Base-by-base conservation (phyloP, 2,113 vertebrate species). In the Orycteropus afer region DNA sequence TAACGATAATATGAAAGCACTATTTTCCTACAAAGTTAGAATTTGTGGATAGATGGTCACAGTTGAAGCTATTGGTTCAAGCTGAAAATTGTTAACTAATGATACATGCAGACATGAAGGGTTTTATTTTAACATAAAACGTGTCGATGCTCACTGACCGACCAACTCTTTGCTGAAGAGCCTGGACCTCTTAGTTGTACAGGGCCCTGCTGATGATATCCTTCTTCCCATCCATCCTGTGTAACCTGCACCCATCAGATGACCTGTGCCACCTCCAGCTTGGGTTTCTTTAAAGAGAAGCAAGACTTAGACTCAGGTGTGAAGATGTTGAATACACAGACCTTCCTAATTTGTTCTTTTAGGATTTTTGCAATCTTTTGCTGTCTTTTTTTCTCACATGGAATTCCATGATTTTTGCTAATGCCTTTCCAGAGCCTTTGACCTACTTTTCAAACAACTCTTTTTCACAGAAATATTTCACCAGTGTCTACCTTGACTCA, bases 381-480 rank as follows among this genome's bases (percentile, higher is more conserved):
- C 40, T 22, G 9, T 89, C 81, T 89, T n/a, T 87, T 34, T 40
- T 90, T 76, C 61, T 78, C 47, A 37, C 23, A 7, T 22, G 3
- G 34, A 77, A 74, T 84, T 87, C 45, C 86, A 8, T 34, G 42
- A 5, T 32, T 47, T 91, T 86, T 77, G 25, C 74, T 49, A 32
- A 88, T 82, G 53, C 0, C 15, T 93, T 93, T 73, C 47, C 17
- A 61, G 76, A 74, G 47, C 22, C 23, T 53, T 86, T 2, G 18
- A 49, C 55, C 85, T 83, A 65, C 37, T 91, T 95, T 95, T n/a
- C 37, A 74, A 49, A 74, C 49, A 23, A 22, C 14, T 86, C 47
- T 77, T 23, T 81, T 84, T 89, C 29, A 73, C 25, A 71, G 73
- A 88, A 73, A 20, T 57, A 40, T 47, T 73, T 63, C 9, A 47